phyloP scores from a whole-genome alignment of 2,113 vertebrate species.

The Mormyrus lacerda region DNA sequence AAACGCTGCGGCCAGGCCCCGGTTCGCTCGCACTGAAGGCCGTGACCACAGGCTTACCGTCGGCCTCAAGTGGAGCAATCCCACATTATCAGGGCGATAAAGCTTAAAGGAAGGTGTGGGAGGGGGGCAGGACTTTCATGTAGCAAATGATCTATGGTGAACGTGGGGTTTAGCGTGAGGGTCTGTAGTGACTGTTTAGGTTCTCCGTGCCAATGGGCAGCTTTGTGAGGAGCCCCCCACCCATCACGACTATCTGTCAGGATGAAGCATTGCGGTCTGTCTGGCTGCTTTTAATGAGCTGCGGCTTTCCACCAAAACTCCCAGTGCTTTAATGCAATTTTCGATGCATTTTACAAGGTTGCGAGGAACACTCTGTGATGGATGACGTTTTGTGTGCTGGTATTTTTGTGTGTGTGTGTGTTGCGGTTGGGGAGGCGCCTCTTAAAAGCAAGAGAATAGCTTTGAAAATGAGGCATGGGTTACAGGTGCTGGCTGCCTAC shows the following conservation, averaged over 20 bases:
- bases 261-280: conserved; percentile 37
- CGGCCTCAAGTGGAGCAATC: background rate
- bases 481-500: background rate
- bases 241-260: conserved; percentile 30
- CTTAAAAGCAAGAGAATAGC: background rate
- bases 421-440: too few species aligned
- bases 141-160: background rate
- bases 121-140: background rate
- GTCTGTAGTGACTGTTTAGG: background rate
- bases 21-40: background rate
- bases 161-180: background rate
- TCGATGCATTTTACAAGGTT: conserved; percentile 38
- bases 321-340: conserved; percentile 29
- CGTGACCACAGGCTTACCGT: background rate
- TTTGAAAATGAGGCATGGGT: background rate
- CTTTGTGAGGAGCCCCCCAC: conserved; percentile 15
- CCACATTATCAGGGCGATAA: background rate
- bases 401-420: conserved; percentile 1
- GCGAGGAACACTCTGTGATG: conserved; percentile 24
- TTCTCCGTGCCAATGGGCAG: conserved; percentile 19
- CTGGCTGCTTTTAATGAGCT: conserved; percentile 30
- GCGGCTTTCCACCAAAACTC: conserved; percentile 27
- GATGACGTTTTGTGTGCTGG: background rate
- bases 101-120: background rate
- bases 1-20: too few species aligned